Evolutionary conservation across 2,113 vertebrate genomes (phyloP).

Genomic region (Callopanchax toddi): DNA sequence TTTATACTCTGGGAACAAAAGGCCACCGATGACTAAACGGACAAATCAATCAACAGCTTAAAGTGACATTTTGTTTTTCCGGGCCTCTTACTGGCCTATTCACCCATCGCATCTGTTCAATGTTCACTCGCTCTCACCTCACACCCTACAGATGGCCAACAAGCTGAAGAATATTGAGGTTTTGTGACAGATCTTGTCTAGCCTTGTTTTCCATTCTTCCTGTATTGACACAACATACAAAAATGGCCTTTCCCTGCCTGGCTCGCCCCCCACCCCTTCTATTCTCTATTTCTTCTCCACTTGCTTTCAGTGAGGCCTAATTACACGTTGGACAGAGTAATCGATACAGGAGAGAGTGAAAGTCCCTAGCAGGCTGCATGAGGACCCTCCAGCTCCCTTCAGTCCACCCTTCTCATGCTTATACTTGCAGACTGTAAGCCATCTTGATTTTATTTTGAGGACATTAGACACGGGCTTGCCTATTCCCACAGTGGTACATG

Average conservation of each 20-base stretch:
- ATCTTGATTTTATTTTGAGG: constrained; percentile 67
- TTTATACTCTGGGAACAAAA: constrained; percentile 8
- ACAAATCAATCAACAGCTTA: constrained; percentile 38
- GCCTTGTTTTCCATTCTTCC: constrained; percentile 63
- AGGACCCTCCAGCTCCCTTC: constrained; percentile 59
- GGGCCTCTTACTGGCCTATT: constrained; percentile 17
- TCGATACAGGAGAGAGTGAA: constrained; percentile 75
- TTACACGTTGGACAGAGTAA: constrained; percentile 76
- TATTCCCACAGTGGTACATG: constrained; percentile 35
- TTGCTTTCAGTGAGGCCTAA: constrained; percentile 73
- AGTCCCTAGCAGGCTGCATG: constrained; percentile 66
- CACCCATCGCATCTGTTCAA: constrained; percentile 23
- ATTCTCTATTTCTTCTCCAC: constrained; percentile 50
- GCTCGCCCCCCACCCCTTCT: constrained; percentile 31
- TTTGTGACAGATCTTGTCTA: constrained; percentile 53
- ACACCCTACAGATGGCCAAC: constrained; percentile 11
- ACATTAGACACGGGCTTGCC: constrained; percentile 53
- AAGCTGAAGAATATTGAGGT: constrained; percentile 44
- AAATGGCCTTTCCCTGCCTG: constrained; percentile 54
- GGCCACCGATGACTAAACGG: constrained; percentile 26
- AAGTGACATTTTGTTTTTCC: constrained; percentile 56
- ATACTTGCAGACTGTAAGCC: constrained; percentile 58
- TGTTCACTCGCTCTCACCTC: constrained; percentile 29
- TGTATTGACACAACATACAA: constrained; percentile 69
- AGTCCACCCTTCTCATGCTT: constrained; percentile 57